Base-by-base conservation (phyloP, 2,888 invertebrate species). In the Cryptocephalus moraei region DNA sequence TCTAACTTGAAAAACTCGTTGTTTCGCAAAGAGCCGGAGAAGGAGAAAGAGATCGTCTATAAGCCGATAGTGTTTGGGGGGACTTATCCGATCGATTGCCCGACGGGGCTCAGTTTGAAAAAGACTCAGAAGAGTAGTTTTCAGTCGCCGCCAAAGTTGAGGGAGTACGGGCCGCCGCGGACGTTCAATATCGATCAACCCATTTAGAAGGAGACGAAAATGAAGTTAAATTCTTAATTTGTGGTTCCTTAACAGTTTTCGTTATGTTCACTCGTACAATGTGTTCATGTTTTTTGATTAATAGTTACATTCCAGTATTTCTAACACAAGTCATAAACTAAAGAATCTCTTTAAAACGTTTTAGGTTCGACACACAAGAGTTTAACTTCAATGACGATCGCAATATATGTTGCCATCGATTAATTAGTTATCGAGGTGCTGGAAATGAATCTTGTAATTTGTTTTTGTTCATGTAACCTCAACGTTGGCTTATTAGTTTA, bases 11-110 rank as follows among this genome's bases (percentile, higher is more conserved):
- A 60, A 55, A 66, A 66, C 53, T 65, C 67, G 4, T 49, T 71
- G 38, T 70, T 71, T 51, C 12, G 36, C 36, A 62, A 57, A 39
- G 57, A 52, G 41, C 60, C 59, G 41, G 50, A 56, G 8, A 53
- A 55, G 8, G 62, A 65, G 13, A 67, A 68, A 48, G 59, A 62
- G 44, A 54, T 68, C 8, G 56, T 66, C 12, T 80, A 75, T 63
- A 81, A 80, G 62, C 84, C 84, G 50, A 75, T 90, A 41, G 78
- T 89, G 51, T 90, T 88, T 67, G 87, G 88, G 58, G 90, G 90
- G 45, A 91, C 91, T 3, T 91, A 79, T 74, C 90, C 91, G 4
- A 91, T 91, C 55, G 90, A 90, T 66, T 77, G 78, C 62, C 89
- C 89, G 32, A 66, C 57, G 34, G 36, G 47, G 13, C 4, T n/a